These are phyloP conservation scores for Heterotis niloticus DNA, from an alignment of 2,113 vertebrate genomes.

Conservation along the genomic window DNA sequence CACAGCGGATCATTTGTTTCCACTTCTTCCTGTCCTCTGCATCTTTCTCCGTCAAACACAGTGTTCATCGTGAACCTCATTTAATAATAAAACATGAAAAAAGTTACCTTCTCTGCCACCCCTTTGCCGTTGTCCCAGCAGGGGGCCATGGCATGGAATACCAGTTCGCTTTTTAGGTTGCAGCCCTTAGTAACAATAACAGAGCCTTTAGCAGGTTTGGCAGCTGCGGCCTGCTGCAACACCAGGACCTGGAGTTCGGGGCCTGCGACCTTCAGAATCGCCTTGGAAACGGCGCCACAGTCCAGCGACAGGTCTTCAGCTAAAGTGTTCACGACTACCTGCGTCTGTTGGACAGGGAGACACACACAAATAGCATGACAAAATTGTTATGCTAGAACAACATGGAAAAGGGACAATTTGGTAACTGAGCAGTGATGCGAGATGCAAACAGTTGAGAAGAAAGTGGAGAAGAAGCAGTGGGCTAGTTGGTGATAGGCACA, in stretches of 20 bases:
- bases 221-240: accelerated
- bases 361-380: too few species aligned
- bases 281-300: conserved; percentile 65
- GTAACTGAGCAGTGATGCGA: too few species aligned
- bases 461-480: too few species aligned
- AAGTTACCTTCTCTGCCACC: conserved; percentile 58
- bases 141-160: conserved; percentile 71
- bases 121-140: conserved; percentile 34
- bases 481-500: too few species aligned
- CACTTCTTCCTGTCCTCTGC: too few species aligned
- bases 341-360: conserved; percentile 55
- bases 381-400: too few species aligned
- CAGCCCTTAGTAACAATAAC: conserved; percentile 66
- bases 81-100: not conserved
- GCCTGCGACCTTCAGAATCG: conserved; percentile 70
- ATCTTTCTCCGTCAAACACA: too few species aligned
- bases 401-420: too few species aligned
- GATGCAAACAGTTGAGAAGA: too few species aligned
- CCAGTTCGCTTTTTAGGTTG: conserved; percentile 52
- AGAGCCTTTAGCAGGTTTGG: not conserved
- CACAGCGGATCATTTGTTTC: too few species aligned
- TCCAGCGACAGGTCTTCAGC: conserved; percentile 59
- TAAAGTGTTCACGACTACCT: conserved; percentile 75
- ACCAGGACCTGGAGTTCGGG: conserved; percentile 61
- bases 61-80: too few species aligned